A percentile compares a stretch with the other conserved stretches of the same genome.
Evolutionary conservation across 1,140 invertebrate genomes (phyloP).

Genomic region (Platyscapa corneri): DNA sequence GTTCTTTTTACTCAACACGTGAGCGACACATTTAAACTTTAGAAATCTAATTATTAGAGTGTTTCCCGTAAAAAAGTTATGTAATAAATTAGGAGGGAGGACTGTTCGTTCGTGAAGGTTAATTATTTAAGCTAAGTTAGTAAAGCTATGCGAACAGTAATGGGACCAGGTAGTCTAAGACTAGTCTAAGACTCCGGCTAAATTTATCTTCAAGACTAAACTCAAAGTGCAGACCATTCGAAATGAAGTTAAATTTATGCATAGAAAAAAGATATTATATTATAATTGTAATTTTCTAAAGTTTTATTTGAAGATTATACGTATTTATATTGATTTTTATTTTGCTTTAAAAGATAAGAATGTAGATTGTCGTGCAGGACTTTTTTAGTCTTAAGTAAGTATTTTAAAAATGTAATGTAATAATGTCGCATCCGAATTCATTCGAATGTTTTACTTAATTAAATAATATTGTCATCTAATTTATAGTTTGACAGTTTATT

Average conservation of each 20-base stretch:
- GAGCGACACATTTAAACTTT: not conserved
- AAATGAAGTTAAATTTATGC: not conserved
- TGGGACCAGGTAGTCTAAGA: too few species aligned
- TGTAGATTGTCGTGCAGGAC: too few species aligned
- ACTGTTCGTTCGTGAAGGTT: not conserved
- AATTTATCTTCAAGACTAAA: slow-evolving; percentile 15
- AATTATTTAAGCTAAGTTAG: slow-evolving; percentile 13
- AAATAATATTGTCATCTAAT: too few species aligned
- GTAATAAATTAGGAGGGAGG: not conserved
- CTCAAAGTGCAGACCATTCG: not conserved
- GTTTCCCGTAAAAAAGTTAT: not conserved
- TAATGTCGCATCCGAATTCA: too few species aligned
- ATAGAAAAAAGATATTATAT: too few species aligned
- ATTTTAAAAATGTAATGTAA: too few species aligned
- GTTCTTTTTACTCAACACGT: not conserved
- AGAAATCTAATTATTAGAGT: not conserved
- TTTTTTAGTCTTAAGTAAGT: too few species aligned
- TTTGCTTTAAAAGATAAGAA: too few species aligned
- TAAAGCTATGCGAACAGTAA: not conserved
- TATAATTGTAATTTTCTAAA: not conserved
- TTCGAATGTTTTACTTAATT: too few species aligned
- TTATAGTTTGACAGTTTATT: too few species aligned
- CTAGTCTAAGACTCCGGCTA: not conserved
- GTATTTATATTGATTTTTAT: not conserved
- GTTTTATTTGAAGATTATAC: not conserved